These are phyloP conservation scores for Neosilurus mollespiculum DNA, from an alignment of 2,797 vertebrate genomes.

Conservation along the genomic window DNA sequence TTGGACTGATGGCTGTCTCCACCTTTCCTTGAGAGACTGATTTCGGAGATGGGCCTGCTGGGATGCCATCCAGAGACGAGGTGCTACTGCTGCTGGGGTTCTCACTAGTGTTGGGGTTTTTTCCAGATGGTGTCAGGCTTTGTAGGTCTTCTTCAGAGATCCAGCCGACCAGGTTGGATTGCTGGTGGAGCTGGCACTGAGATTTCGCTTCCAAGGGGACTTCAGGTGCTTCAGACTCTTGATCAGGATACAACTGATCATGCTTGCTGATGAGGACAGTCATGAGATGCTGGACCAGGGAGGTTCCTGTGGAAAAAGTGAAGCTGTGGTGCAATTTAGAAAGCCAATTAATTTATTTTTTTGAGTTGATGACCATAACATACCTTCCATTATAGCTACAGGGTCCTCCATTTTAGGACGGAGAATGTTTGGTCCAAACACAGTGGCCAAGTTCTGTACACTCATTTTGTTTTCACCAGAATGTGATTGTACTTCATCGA, in stretches of 20 bases:
- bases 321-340: neutral
- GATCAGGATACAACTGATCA: conserved; percentile 77
- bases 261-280: conserved; percentile 88
- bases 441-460: conserved; percentile 93
- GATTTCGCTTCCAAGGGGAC: conserved; percentile 63
- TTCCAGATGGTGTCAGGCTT: conserved; percentile 60
- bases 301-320: conserved; percentile 76
- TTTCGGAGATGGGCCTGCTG: conserved; percentile 60
- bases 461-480: conserved; percentile 93
- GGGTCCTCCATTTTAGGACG: conserved; percentile 92
- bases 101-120: conserved; percentile 58
- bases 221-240: conserved; percentile 64
- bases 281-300: conserved; percentile 93
- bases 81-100: conserved; percentile 72
- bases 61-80: conserved; percentile 73
- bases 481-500: conserved; percentile 95
- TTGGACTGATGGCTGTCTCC: conserved; percentile 72
- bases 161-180: conserved; percentile 81
- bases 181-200: conserved; percentile 63
- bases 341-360: neutral
- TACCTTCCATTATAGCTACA: conserved; percentile 93
- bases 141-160: conserved; percentile 81
- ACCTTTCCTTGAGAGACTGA: conserved; percentile 61
- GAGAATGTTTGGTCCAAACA: conserved; percentile 95
- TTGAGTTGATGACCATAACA: conserved; percentile 1